phyloP scores from a whole-genome alignment of 1,140 invertebrate genomes.

The Neuroterus valhalla region DNA sequence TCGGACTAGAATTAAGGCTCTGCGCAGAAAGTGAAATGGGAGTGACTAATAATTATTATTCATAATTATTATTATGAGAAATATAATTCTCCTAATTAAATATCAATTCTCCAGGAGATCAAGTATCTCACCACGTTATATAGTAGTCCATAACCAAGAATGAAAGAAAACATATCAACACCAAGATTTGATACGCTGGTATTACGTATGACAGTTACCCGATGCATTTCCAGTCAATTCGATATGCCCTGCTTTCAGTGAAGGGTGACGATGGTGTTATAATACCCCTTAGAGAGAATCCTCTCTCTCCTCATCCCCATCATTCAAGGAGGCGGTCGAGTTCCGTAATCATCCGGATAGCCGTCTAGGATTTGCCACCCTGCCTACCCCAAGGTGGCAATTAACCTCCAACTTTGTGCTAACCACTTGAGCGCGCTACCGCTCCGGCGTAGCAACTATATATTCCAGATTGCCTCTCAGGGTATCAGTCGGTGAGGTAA shows the following conservation, averaged over 20 bases:
- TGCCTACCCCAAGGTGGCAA: conserved; percentile 14
- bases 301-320: neutral
- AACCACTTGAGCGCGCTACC: conserved; percentile 14
- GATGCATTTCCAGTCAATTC: neutral
- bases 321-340: conserved; percentile 12
- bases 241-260: neutral
- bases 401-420: conserved; percentile 27
- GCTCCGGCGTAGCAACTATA: conserved; percentile 2
- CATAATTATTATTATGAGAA: no score
- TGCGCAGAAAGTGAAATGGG: no score
- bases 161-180: no score
- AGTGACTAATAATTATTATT: no score
- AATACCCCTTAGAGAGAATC: conserved; percentile 5
- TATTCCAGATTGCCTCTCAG: neutral
- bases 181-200: no score
- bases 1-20: no score
- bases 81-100: no score
- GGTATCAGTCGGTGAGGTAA: conserved; percentile 9
- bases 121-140: no score
- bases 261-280: neutral
- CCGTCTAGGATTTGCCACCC: conserved; percentile 27
- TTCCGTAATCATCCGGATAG: conserved; percentile 23
- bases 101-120: no score
- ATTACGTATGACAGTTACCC: neutral
- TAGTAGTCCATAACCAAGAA: no score